Evolutionary conservation across 2,888 invertebrate species (phyloP).

Genomic region (Drosophila trichaetosa): DNA sequence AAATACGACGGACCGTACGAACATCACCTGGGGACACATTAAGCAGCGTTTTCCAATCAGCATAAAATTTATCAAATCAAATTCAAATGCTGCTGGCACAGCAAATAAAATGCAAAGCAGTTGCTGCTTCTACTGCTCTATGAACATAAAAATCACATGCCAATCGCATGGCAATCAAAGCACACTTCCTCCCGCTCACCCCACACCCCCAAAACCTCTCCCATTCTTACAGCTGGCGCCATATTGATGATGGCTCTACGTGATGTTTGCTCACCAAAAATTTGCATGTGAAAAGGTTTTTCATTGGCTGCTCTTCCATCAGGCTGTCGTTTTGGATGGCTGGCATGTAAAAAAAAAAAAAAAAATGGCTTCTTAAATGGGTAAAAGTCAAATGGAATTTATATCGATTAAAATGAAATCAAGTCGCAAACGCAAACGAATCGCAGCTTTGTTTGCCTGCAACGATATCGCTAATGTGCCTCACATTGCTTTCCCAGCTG

Average conservation of each 20-base stretch:
- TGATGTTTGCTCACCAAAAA: conserved; percentile 65
- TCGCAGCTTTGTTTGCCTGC: conserved; percentile 75
- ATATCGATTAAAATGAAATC: conserved; percentile 79
- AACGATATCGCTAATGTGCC: conserved; percentile 49
- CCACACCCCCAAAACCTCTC: background rate
- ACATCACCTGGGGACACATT: conserved; percentile 72
- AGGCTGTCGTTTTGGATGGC: conserved; percentile 36
- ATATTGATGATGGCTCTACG: conserved; percentile 68
- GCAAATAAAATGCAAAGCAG: conserved; percentile 69
- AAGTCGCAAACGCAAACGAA: conserved; percentile 61
- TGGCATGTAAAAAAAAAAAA: conserved; percentile 12
- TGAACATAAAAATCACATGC: conserved; percentile 72
- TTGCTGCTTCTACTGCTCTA: conserved; percentile 3
- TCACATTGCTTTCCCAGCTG: conserved; percentile 58
- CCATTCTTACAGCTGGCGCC: conserved; percentile 24
- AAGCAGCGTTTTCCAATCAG: conserved; percentile 77
- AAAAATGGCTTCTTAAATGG: conserved; percentile 41
- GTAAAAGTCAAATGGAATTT: conserved; percentile 51
- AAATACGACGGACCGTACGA: conserved; percentile 33
- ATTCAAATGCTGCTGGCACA: conserved; percentile 60
- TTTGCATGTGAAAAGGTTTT: conserved; percentile 75
- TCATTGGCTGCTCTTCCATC: conserved; percentile 53
- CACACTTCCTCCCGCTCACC: background rate
- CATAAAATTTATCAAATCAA: conserved; percentile 81
- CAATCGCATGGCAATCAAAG: conserved; percentile 67